Conservation (phyloP, 2,113 vertebrate genomes). For the Callipepla californica region DNA sequence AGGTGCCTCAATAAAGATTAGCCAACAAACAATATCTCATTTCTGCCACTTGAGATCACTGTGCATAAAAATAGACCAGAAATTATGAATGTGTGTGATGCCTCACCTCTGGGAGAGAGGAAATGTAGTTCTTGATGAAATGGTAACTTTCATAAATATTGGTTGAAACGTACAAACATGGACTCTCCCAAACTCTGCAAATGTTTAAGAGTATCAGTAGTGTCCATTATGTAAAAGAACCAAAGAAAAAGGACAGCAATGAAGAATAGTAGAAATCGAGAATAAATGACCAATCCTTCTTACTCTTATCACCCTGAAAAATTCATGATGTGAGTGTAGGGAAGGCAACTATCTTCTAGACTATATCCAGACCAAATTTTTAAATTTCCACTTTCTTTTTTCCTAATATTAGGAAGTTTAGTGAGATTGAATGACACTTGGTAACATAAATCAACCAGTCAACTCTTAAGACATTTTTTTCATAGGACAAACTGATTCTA, state of each 20-base stretch:
- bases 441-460: rapidly evolving
- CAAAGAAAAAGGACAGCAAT: neutral
- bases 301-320: neutral
- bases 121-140: neutral
- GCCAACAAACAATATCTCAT: neutral
- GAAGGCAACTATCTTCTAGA: neutral
- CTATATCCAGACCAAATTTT: neutral
- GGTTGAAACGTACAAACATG: neutral
- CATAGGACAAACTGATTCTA: neutral
- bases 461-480: neutral
- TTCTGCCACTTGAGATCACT: neutral
- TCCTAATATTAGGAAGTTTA: neutral
- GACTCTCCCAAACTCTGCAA: neutral
- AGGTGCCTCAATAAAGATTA: neutral
- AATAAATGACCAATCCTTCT: neutral
- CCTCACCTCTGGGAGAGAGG: neutral
- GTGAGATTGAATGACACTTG: neutral
- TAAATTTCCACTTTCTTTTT: neutral
- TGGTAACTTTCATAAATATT: neutral
- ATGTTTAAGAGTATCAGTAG: neutral
- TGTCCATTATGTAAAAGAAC: neutral
- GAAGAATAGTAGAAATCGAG: neutral
- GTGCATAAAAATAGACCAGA: neutral
- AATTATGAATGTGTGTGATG: neutral
- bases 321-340: neutral